These are phyloP conservation scores for Anomalospiza imberbis DNA, from an alignment of 2,797 vertebrate genomes.

Conservation along the genomic window DNA sequence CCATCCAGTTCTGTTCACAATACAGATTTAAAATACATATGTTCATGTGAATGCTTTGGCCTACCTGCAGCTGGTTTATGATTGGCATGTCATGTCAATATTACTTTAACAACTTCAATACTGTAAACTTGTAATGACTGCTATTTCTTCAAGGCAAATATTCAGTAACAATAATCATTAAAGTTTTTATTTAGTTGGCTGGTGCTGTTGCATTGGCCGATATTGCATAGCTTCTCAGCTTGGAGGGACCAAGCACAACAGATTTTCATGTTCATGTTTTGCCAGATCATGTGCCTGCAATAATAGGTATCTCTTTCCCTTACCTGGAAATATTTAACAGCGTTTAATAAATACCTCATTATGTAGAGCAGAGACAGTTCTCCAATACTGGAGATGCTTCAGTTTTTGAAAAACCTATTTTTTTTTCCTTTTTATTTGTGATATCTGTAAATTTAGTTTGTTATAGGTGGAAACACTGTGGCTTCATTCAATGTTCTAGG, in stretches of 20 bases:
- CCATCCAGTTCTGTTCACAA: neutral
- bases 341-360: neutral
- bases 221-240: neutral
- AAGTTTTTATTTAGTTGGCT: neutral
- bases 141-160: neutral
- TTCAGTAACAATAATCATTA: neutral
- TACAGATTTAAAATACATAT: fast-evolving
- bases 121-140: neutral
- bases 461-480: neutral
- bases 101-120: neutral
- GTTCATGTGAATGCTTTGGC: neutral
- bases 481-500: neutral
- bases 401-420: neutral
- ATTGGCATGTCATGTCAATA: neutral
- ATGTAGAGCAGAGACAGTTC: neutral
- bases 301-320: neutral
- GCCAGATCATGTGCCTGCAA: neutral
- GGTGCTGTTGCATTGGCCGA: neutral
- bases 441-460: neutral
- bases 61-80: neutral
- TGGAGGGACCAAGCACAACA: neutral
- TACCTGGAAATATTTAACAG: neutral
- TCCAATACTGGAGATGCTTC: neutral
- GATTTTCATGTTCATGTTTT: neutral
- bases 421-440: neutral